Percentiles rank a stretch among this genome's conserved stretches.
Conservation (phyloP, 2,888 invertebrate genomes). For the Hirtodrosophila trivittata region DNA sequence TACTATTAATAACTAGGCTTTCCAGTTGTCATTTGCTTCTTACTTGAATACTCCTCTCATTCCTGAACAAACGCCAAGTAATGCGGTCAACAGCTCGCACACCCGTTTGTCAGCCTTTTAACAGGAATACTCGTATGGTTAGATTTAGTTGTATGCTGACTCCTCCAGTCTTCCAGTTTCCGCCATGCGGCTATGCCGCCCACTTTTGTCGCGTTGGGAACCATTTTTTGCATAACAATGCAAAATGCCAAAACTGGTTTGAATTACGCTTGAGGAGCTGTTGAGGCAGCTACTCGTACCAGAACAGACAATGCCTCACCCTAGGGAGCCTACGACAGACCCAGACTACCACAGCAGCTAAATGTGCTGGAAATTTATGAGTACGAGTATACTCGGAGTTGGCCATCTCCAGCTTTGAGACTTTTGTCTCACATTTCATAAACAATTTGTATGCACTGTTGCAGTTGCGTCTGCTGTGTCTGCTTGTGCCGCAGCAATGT, state of each 20-base stretch:
- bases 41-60: constrained; percentile 22
- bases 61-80: constrained; percentile 42
- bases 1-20: constrained; percentile 59
- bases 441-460: constrained; percentile 57
- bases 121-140: constrained; percentile 56
- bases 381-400: background rate
- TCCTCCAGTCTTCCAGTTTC: constrained; percentile 27
- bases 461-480: constrained; percentile 47
- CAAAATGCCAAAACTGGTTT: constrained; percentile 57
- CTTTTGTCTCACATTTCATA: constrained; percentile 41
- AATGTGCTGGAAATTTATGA: constrained; percentile 13
- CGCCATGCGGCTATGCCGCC: constrained; percentile 26
- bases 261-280: constrained; percentile 35
- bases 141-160: constrained; percentile 3
- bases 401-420: constrained; percentile 19
- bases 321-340: constrained; percentile 23
- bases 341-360: constrained; percentile 9
- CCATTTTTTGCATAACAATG: constrained; percentile 55
- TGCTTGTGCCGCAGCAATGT: constrained; percentile 37
- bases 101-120: constrained; percentile 38
- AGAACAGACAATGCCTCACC: constrained; percentile 42
- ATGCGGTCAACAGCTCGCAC: constrained; percentile 55
- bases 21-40: constrained; percentile 49
- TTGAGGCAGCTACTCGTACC: constrained; percentile 9
- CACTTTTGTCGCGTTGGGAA: constrained; percentile 40